Conservation (phyloP, 2,888 invertebrate genomes). For the Listrodromus nycthemerus region DNA sequence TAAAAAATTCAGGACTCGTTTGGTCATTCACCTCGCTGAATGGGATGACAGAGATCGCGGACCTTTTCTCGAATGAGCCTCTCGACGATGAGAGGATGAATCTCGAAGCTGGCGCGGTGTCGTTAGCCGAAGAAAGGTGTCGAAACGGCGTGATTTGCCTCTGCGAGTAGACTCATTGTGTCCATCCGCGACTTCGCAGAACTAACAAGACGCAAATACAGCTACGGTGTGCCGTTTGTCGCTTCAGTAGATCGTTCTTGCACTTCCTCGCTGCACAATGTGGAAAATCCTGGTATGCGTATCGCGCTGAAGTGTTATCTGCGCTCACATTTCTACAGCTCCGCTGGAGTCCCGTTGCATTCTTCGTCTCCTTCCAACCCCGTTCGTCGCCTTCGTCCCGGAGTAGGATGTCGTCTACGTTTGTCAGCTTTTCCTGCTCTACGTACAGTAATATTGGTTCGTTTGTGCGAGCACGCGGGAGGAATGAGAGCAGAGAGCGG, state of each 20-base stretch:
- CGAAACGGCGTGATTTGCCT: not conserved
- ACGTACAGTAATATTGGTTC: constrained; percentile 33
- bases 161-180: constrained; percentile 1
- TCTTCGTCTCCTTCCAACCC: not conserved
- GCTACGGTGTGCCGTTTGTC: not conserved
- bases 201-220: constrained; percentile 14
- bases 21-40: not conserved
- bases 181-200: not conserved
- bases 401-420: constrained; percentile 39
- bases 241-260: constrained; percentile 7
- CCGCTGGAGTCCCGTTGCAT: not conserved
- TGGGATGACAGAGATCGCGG: not conserved
- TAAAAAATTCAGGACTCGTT: not conserved
- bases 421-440: constrained; percentile 14
- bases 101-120: not conserved
- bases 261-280: not conserved
- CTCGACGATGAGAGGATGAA: not conserved
- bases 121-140: not conserved
- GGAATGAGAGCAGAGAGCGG: constrained; percentile 13
- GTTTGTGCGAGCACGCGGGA: constrained; percentile 4
- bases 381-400: not conserved
- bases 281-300: not conserved
- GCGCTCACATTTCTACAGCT: constrained; percentile 3
- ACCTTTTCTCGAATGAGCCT: not conserved
- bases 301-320: not conserved